Evolutionary conservation across 2,888 invertebrate genomes (phyloP).

Genomic region (Xylocampa areola): DNA sequence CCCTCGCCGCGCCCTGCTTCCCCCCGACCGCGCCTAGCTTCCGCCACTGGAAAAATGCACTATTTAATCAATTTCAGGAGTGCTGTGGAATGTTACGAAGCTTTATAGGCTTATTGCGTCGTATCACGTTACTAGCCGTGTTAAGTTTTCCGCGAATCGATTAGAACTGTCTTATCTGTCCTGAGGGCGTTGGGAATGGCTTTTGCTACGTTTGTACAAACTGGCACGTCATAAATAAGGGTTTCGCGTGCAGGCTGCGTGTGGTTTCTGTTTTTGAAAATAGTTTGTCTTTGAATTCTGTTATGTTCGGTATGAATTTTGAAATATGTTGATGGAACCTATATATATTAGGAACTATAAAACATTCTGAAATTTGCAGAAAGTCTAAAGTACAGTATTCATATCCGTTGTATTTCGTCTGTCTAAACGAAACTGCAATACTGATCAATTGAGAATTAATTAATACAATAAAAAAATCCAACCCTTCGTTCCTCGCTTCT

Average conservation of each 20-base stretch:
- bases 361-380: too few relatives aligned
- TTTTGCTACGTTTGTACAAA: conserved; percentile 46
- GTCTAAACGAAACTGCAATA: too few relatives aligned
- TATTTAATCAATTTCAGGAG: conserved; percentile 84
- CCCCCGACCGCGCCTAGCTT: conserved; percentile 76
- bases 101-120: conserved; percentile 59
- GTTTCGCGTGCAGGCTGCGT: conserved; percentile 44
- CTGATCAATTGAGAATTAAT: too few relatives aligned
- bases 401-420: too few relatives aligned
- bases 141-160: conserved; percentile 66
- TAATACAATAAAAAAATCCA: too few relatives aligned
- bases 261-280: conserved; percentile 31
- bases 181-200: conserved; percentile 50
- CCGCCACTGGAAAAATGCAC: conserved; percentile 80
- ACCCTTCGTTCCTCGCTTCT: too few relatives aligned
- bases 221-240: conserved; percentile 51
- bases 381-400: too few relatives aligned
- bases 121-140: conserved; percentile 62
- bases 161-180: conserved; percentile 55
- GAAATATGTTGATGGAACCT: background rate
- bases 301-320: background rate
- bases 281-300: background rate
- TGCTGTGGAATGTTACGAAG: conserved; percentile 71
- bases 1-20: conserved; percentile 66
- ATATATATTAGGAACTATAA: too few relatives aligned